Conservation (phyloP, 2,113 vertebrate genomes). For the Pomatorhinus ruficollis region DNA sequence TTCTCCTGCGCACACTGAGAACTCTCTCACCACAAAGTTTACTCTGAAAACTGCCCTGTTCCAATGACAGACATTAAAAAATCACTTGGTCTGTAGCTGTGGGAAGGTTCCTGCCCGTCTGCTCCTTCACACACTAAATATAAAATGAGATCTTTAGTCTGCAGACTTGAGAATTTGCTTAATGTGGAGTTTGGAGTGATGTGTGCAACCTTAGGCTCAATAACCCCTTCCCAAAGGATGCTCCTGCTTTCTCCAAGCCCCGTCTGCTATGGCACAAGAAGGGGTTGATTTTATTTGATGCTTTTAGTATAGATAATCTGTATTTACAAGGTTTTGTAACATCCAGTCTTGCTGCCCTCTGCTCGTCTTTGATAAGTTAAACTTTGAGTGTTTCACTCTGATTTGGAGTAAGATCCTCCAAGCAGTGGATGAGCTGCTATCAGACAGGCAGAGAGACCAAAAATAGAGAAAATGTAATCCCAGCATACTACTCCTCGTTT, state of each 20-base stretch:
- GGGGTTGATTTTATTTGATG: not conserved
- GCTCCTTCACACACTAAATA: not conserved
- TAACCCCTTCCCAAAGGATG: not conserved
- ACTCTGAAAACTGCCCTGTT: not conserved
- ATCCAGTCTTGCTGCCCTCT: not conserved
- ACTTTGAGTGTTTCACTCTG: not conserved
- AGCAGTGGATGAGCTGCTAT: not conserved
- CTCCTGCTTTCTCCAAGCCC: not conserved
- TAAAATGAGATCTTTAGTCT: not conserved
- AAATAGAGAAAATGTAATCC: not conserved
- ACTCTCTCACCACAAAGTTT: not conserved
- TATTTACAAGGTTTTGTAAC: not conserved
- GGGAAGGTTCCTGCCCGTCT: not conserved
- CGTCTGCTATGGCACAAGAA: fast-evolving
- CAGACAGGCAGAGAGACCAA: not conserved
- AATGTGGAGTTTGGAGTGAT: not conserved
- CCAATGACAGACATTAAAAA: not conserved
- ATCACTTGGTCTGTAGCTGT: not conserved
- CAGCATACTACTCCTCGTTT: not conserved
- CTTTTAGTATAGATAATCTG: not conserved
- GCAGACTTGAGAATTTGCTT: not conserved
- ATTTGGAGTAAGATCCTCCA: not conserved
- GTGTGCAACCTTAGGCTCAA: not conserved
- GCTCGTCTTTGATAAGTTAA: not conserved
- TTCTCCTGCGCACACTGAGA: not conserved